Conservation (phyloP, 2,113 vertebrate genomes). For the Falcunculus frontatus region DNA sequence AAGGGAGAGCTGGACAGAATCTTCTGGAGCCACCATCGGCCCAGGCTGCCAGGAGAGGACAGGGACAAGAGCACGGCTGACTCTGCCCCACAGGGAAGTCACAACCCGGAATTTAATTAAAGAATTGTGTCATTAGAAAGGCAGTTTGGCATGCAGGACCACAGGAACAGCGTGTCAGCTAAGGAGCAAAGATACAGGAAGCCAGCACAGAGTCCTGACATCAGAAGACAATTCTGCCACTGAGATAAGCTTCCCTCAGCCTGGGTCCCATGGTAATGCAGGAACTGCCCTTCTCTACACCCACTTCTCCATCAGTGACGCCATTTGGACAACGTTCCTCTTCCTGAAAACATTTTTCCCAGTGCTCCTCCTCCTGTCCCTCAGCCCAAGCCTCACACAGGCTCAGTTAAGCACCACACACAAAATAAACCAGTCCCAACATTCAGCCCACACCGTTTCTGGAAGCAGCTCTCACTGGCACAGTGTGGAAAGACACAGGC, state of each 20-base stretch:
- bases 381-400: not conserved
- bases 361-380: not conserved
- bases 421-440: not conserved
- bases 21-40: not conserved
- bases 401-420: not conserved
- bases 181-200: not conserved
- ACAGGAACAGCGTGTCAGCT: not conserved
- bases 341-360: not conserved
- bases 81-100: not conserved
- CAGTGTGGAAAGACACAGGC: not conserved
- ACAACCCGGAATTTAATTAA: not conserved
- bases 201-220: not conserved
- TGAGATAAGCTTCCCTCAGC: not conserved
- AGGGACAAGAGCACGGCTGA: fast-evolving
- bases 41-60: not conserved
- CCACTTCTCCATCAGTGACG: not conserved
- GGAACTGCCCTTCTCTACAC: not conserved
- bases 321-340: not conserved
- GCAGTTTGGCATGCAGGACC: not conserved
- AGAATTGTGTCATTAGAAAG: not conserved
- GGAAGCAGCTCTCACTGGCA: not conserved
- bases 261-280: fast-evolving
- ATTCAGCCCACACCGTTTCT: not conserved
- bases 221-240: not conserved
- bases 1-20: not conserved